Base-by-base conservation (phyloP, 2,113 vertebrate species). In the Mus pahari region DNA sequence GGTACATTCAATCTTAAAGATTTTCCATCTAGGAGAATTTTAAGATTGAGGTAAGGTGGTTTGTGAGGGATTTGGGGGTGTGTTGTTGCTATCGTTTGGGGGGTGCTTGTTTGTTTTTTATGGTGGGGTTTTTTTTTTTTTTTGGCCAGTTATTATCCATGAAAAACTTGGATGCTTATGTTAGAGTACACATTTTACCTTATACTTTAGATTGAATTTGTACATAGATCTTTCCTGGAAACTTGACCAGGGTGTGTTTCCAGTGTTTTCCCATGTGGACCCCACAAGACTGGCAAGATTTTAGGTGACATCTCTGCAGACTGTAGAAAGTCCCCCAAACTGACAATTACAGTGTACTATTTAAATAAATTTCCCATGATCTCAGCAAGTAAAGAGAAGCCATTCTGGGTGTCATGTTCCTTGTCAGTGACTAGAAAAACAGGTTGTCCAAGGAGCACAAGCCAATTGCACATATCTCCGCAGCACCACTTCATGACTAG, bases 351-450 rank as follows among this genome's bases (percentile, higher is more conserved):
- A 60, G 36, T 42, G 16, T 39, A 36, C 74, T 94, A 31, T 24
- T 90, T 86, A 95, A 90, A 88, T 84, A 10, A 42, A 53, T 78
- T 90, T 75, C 24, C 93, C 42, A 26, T 89, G 70, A 60, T 77
- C 60, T 90, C 70, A 74, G 24, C 53, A 60, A 84, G 19, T 87
- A 50, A 68, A 92, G 81, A 62, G 31, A 95, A 33, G 50, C 17
- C 33, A 22, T 28, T 77, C 24, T 70, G 9, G 19, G 81, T 94
- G 84, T 90, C 60, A 31, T 89, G 36, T 26, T 77, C 12, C 19
- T 45, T 79, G 86, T 58, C 60, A 73, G 74, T 42, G 55, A 31
- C 19, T 39, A 6, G 13, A 79, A 60, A 86, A 20, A 11, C 1
- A 4, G 22, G 9, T 33, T 73, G 28, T 24, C n/a, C 12, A 3